Conservation (phyloP, 1,140 invertebrate genomes). For the Saccostrea glomerata region DNA sequence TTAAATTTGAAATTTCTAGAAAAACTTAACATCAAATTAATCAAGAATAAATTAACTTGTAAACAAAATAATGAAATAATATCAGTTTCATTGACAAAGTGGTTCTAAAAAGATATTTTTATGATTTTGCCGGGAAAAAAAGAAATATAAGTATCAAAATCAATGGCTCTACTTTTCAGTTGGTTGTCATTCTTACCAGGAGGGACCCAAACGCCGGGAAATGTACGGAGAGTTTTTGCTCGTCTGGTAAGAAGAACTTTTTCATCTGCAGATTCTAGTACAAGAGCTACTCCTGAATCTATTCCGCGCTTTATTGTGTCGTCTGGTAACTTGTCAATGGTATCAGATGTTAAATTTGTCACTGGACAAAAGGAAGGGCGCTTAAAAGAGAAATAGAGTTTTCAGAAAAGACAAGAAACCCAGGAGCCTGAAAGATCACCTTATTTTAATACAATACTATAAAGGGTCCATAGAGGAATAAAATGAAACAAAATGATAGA, state of each 20-base stretch:
- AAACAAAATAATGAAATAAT: no score
- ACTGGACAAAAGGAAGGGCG: conserved; percentile 74
- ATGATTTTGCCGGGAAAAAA: no score
- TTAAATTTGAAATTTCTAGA: no score
- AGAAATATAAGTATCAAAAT: not conserved
- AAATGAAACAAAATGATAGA: not conserved
- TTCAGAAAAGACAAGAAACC: not conserved
- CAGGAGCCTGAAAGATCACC: no score
- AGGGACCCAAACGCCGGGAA: conserved; percentile 80
- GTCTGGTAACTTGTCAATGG: conserved; percentile 49
- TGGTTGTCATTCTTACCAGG: conserved; percentile 66
- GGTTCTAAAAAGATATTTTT: no score
- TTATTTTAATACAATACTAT: no score
- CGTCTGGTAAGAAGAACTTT: conserved; percentile 77
- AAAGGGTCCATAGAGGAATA: not conserved
- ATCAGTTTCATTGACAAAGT: no score
- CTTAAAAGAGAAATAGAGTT: conserved; percentile 53
- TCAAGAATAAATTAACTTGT: no score
- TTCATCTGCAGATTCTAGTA: conserved; percentile 75
- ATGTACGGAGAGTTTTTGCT: conserved; percentile 76
- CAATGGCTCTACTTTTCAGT: not conserved
- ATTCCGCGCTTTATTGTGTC: conserved; percentile 71
- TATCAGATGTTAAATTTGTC: conserved; percentile 55
- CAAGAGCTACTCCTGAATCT: conserved; percentile 76
- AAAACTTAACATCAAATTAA: no score